Evolutionary conservation across 2,888 invertebrate species (phyloP).

Genomic region (Pelosia muscerda): DNA sequence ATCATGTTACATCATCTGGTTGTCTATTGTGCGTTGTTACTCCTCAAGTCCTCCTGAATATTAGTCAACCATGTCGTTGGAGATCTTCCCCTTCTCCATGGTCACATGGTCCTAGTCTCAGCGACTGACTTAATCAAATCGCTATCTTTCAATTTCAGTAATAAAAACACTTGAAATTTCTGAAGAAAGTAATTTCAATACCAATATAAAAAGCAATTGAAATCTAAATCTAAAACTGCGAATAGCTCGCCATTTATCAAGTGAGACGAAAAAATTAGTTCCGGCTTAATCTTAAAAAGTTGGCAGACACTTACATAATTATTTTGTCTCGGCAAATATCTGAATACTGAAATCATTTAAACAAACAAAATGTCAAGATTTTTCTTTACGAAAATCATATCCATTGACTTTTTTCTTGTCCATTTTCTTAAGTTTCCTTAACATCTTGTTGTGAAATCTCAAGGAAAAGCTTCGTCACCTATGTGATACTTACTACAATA

Average conservation of each 20-base stretch:
- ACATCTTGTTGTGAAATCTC: neutral
- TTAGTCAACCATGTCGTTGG: neutral
- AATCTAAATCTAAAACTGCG: slow-evolving; percentile 1
- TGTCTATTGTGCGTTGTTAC: neutral
- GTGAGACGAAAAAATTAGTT: slow-evolving; percentile 10
- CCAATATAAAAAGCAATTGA: slow-evolving; percentile 17
- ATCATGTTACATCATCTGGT: neutral
- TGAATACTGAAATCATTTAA: neutral
- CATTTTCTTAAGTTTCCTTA: neutral
- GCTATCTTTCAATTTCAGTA: neutral
- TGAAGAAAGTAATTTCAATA: slow-evolving; percentile 13
- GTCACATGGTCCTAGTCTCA: no score
- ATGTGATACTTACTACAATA: neutral
- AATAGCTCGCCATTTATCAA: slow-evolving; percentile 10
- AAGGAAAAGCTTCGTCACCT: neutral
- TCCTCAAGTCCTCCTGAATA: neutral
- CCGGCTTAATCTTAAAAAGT: neutral
- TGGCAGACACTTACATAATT: neutral
- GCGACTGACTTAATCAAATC: neutral
- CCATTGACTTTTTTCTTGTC: neutral
- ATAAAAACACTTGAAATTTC: neutral
- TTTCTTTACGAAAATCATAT: neutral
- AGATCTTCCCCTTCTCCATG: neutral
- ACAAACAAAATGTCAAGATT: neutral
- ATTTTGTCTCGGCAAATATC: neutral